phyloP scores from a whole-genome alignment of 2,797 vertebrate species.

The Characodon lateralis region DNA sequence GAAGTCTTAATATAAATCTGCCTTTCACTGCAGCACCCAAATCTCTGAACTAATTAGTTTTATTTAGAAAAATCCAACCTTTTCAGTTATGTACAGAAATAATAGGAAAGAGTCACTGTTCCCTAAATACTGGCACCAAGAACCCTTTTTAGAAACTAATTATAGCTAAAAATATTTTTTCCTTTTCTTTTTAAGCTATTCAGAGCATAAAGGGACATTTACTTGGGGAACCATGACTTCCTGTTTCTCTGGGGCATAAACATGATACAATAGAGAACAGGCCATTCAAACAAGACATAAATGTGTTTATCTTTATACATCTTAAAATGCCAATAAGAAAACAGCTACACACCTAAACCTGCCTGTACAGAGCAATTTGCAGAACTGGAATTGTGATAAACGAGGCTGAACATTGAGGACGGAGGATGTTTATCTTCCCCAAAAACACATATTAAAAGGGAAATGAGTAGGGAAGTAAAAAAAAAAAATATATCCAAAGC shows the following conservation, averaged over 20 bases:
- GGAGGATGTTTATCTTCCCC: neutral
- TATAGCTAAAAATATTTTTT: neutral
- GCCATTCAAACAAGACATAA: neutral
- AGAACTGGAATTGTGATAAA: neutral
- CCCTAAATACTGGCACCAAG: neutral
- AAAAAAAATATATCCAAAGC: neutral
- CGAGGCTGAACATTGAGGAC: neutral
- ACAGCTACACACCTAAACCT: neutral
- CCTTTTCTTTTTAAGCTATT: neutral
- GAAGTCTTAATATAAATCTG: neutral
- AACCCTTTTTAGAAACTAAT: neutral
- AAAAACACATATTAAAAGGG: neutral
- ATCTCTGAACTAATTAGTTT: no score
- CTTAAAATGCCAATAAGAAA: neutral
- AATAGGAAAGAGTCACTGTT: neutral
- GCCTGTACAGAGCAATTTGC: neutral
- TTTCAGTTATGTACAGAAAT: neutral
- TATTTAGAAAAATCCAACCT: neutral
- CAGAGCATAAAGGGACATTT: neutral
- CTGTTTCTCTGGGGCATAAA: neutral
- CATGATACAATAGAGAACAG: neutral
- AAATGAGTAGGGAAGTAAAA: neutral
- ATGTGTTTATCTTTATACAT: neutral
- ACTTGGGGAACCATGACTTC: neutral
- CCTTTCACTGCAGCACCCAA: neutral